Conservation (phyloP, 2,113 vertebrate species). For the Cheirogaleus medius region DNA sequence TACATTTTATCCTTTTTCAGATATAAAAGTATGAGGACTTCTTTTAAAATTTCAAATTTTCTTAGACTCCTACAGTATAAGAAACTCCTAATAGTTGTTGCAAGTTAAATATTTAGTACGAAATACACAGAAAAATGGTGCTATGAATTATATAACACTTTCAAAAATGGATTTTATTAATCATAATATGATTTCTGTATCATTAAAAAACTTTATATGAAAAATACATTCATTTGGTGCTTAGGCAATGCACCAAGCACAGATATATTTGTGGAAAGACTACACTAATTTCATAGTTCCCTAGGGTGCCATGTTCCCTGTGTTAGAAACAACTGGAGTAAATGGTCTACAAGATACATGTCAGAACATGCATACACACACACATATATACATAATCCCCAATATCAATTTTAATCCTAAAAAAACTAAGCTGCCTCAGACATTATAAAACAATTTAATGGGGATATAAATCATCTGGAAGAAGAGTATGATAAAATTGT, state of each 20-base stretch:
- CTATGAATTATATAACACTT: constrained; percentile 32
- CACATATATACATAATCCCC: background rate
- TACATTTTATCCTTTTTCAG: background rate
- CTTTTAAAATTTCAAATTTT: background rate
- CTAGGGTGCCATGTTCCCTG: background rate
- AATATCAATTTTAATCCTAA: background rate
- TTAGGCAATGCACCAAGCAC: background rate
- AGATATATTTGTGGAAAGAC: background rate
- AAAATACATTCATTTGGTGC: constrained; percentile 6
- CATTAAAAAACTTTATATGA: background rate
- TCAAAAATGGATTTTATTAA: constrained; percentile 19
- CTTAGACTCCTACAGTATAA: background rate
- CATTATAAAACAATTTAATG: background rate
- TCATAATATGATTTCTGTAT: background rate
- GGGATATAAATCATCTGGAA: background rate
- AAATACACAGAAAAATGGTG: background rate
- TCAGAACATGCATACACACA: background rate
- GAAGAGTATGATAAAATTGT: background rate
- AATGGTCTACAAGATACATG: background rate
- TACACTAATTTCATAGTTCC: background rate
- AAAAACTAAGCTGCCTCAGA: background rate
- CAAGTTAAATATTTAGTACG: constrained; percentile 33
- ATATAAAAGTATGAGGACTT: background rate
- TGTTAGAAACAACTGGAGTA: background rate
- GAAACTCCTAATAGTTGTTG: background rate